Evolutionary conservation across 2,888 invertebrate genomes (phyloP).

Genomic region (Protonemura montana): DNA sequence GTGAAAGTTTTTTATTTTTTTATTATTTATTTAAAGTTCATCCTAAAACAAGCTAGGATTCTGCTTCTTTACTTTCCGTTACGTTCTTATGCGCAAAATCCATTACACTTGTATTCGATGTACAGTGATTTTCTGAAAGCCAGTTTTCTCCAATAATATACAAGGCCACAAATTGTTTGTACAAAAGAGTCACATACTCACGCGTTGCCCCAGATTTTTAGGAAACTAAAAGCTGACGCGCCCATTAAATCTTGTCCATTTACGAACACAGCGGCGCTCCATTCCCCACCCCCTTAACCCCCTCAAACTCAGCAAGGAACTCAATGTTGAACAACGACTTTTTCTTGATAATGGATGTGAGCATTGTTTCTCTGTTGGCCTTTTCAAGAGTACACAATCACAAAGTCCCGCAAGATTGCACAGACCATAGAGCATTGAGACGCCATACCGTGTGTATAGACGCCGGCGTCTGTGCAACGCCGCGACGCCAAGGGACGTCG

Average conservation of each 20-base stretch:
- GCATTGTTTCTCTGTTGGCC: constrained; percentile 4
- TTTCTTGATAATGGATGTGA: neutral
- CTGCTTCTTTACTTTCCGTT: too few species aligned
- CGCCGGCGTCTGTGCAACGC: neutral
- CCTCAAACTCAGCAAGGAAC: neutral
- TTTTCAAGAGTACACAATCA: neutral
- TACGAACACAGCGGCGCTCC: neutral
- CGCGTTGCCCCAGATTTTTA: neutral
- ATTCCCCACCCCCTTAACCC: neutral
- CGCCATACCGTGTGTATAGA: neutral
- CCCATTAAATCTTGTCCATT: neutral
- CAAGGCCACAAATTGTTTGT: neutral
- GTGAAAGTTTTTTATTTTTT: too few species aligned
- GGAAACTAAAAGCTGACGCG: neutral
- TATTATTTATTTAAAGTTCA: too few species aligned
- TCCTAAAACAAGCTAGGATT: too few species aligned
- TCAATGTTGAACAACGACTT: neutral
- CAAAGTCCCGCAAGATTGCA: neutral
- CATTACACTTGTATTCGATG: too few species aligned
- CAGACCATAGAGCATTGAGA: neutral
- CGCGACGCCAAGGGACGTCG: too few species aligned
- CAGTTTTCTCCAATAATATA: neutral
- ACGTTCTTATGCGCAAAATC: too few species aligned
- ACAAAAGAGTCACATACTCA: neutral
- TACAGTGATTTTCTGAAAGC: too few species aligned